These are phyloP conservation scores for Serrognathus titanus DNA, from an alignment of 2,888 invertebrate species.

Conservation along the genomic window DNA sequence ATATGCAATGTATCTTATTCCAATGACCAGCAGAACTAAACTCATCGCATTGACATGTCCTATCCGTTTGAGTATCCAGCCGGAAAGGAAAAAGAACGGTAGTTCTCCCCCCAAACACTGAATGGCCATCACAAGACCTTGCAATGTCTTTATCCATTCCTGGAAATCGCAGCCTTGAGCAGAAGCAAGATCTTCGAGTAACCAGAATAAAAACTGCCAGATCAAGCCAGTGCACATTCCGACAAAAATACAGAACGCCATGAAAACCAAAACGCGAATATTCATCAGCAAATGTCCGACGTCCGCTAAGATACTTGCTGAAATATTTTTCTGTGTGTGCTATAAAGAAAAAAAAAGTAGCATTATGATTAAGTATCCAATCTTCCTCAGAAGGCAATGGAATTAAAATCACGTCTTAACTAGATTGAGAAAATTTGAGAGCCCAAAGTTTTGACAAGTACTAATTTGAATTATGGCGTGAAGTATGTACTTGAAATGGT, in stretches of 20 bases:
- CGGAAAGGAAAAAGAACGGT: constrained; percentile 83
- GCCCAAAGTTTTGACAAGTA: too few species aligned
- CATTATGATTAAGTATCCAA: too few species aligned
- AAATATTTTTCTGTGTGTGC: constrained; percentile 63
- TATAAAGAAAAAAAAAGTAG: constrained; percentile 42
- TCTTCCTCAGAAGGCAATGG: too few species aligned
- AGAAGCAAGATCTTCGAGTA: constrained; percentile 68
- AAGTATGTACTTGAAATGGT: too few species aligned
- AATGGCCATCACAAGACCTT: constrained; percentile 62
- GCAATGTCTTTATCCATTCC: constrained; percentile 49
- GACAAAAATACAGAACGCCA: constrained; percentile 75
- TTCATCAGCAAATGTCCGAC: constrained; percentile 65
- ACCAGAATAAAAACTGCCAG: constrained; percentile 88
- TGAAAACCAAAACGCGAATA: constrained; percentile 67
- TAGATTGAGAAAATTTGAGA: too few species aligned
- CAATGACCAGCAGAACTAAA: constrained; percentile 74
- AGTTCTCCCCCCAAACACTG: constrained; percentile 83
- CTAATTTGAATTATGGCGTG: too few species aligned
- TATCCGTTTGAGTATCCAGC: constrained; percentile 70
- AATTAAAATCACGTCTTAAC: too few species aligned
- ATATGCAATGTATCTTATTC: constrained; percentile 77
- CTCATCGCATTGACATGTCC: constrained; percentile 84
- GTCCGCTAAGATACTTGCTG: constrained; percentile 65
- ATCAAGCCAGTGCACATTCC: constrained; percentile 81
- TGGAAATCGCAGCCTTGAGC: constrained; percentile 44